phyloP scores from a whole-genome alignment of 1,140 invertebrate genomes.

The Wasmannia auropunctata region DNA sequence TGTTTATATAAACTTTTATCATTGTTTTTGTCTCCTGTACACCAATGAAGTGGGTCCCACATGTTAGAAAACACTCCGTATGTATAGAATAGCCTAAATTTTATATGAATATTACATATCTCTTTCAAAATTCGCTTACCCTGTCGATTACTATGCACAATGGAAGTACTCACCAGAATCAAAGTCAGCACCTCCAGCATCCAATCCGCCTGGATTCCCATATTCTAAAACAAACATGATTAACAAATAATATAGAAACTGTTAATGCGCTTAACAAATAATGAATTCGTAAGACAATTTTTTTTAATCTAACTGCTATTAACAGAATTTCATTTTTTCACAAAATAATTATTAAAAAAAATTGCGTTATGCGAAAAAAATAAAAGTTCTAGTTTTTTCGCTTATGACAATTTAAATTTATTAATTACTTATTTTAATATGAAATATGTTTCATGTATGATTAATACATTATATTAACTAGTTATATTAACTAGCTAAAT shows the following conservation, averaged over 20 bases:
- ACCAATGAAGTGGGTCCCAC: too few relatives aligned
- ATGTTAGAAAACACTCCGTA: too few relatives aligned
- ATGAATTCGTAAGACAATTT: background rate
- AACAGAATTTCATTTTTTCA: background rate
- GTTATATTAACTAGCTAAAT: background rate
- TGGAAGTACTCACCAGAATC: constrained; percentile 82
- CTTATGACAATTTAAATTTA: background rate
- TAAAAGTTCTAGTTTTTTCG: background rate
- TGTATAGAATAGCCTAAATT: background rate
- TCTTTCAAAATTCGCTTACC: background rate
- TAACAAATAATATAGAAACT: background rate
- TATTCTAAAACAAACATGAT: constrained; percentile 79
- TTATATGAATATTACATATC: background rate
- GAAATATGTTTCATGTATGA: background rate
- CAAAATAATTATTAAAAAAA: background rate
- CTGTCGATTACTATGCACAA: background rate
- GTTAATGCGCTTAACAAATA: background rate
- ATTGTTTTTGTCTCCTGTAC: too few relatives aligned
- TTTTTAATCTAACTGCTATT: background rate
- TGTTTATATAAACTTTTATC: too few relatives aligned
- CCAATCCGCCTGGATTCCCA: constrained; percentile 84
- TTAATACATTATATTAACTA: background rate
- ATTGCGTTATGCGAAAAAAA: background rate
- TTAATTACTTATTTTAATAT: background rate
- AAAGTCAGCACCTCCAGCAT: constrained; percentile 83